Conservation (phyloP, 2,113 vertebrate genomes). For the Ovibos moschatus region DNA sequence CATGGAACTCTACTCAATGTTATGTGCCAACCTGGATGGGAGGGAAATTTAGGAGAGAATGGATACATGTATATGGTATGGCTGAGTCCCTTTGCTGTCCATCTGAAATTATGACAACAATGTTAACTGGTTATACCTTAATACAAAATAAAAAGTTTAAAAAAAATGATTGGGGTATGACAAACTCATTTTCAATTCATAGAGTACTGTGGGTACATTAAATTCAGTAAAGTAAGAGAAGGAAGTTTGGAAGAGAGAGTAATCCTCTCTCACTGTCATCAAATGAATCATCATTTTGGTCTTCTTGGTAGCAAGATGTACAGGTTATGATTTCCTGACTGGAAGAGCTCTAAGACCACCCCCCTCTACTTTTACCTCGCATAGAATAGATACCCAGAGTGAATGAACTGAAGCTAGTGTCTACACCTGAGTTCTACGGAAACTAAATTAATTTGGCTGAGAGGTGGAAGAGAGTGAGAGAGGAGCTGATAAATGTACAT, state of each 20-base stretch:
- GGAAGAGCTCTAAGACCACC: background rate
- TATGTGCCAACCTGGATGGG: background rate
- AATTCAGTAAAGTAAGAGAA: background rate
- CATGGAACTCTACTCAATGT: background rate
- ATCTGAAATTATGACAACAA: background rate
- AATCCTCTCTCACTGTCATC: background rate
- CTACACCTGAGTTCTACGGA: background rate
- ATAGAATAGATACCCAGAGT: background rate
- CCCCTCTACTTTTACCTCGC: background rate
- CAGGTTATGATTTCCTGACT: background rate
- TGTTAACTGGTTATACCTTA: background rate
- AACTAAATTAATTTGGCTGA: background rate
- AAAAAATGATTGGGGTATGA: background rate
- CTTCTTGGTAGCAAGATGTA: background rate
- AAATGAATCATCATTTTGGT: background rate
- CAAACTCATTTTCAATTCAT: background rate
- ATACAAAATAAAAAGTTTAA: background rate
- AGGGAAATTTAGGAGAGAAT: background rate
- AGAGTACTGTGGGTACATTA: background rate
- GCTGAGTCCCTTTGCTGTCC: background rate
- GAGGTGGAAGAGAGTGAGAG: background rate
- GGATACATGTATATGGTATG: background rate
- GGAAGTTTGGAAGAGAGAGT: background rate
- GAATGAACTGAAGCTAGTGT: background rate
- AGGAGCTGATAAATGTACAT: accelerated